Conservation (phyloP, 2,888 invertebrate species). For the Drosophila testacea region DNA sequence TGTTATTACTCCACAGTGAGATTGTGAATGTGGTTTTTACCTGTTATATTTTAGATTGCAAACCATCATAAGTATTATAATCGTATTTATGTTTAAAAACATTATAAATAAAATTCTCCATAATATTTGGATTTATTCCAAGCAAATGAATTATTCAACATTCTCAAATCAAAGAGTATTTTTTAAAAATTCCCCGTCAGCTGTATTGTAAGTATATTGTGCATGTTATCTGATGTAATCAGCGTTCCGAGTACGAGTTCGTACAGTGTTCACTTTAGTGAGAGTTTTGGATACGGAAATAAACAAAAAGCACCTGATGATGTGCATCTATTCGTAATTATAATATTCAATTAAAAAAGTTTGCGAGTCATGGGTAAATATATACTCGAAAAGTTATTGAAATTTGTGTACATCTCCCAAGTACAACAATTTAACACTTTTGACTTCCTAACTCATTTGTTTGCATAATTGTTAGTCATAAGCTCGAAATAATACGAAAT, state of each 20-base stretch:
- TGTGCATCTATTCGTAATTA: slow-evolving; percentile 7
- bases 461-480: slow-evolving; percentile 11
- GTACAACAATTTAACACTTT: neutral
- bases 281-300: slow-evolving; percentile 7
- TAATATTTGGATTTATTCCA: neutral
- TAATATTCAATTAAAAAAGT: slow-evolving; percentile 2
- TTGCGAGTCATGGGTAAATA: slow-evolving; percentile 17
- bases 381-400: slow-evolving; percentile 15
- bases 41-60: neutral
- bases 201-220: neutral
- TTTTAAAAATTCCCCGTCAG: slow-evolving; percentile 1
- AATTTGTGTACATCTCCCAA: slow-evolving; percentile 1
- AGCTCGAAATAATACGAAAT: slow-evolving; percentile 9
- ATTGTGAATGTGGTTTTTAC: neutral
- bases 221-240: slow-evolving; percentile 7
- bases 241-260: neutral
- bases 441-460: slow-evolving; percentile 13
- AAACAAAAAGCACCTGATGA: neutral
- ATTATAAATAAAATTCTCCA: slow-evolving; percentile 5
- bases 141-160: neutral
- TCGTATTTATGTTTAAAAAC: neutral
- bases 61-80: slow-evolving; percentile 18
- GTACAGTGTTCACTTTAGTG: neutral
- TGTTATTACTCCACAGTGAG: neutral
- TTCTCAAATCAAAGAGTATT: neutral